A percentile compares a stretch with the other conserved stretches of the same genome.
phyloP scores from a whole-genome alignment of 2,888 invertebrate genomes.

The Sphaerophoria rueppellii region DNA sequence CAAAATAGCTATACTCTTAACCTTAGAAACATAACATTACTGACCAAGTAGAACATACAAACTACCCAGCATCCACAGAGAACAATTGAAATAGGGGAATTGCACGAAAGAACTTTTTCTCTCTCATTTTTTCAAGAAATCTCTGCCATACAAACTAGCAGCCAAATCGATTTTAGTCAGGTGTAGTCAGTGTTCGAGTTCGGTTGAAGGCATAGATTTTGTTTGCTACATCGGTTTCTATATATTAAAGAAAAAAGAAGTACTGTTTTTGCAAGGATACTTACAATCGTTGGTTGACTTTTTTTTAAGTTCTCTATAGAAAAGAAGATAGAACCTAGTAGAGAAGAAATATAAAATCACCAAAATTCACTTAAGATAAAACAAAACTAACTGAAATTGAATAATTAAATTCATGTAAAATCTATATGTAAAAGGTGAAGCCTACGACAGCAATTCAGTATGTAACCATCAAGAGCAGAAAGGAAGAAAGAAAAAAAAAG shows the following conservation, averaged over 20 bases:
- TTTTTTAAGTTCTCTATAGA: background rate
- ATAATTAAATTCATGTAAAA: background rate
- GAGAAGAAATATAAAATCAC: background rate
- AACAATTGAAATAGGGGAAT: slow-evolving; percentile 30
- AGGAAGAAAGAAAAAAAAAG: slow-evolving; percentile 23
- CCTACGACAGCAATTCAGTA: slow-evolving; percentile 24
- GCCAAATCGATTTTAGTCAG: slow-evolving; percentile 73
- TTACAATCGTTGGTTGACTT: slow-evolving; percentile 6
- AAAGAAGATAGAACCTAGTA: background rate
- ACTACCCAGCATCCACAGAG: slow-evolving; percentile 59
- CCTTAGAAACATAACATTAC: slow-evolving; percentile 69
- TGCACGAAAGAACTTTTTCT: slow-evolving; percentile 18
- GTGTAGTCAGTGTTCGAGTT: slow-evolving; percentile 72
- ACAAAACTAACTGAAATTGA: background rate
- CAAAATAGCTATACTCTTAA: slow-evolving; percentile 33
- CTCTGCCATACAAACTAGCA: slow-evolving; percentile 54
- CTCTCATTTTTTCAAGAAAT: slow-evolving; percentile 12
- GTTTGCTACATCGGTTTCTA: slow-evolving; percentile 63
- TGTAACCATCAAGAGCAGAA: slow-evolving; percentile 43
- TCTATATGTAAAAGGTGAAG: slow-evolving; percentile 6
- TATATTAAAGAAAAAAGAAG: slow-evolving; percentile 28
- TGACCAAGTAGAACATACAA: slow-evolving; percentile 47
- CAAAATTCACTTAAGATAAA: background rate
- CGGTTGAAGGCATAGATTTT: slow-evolving; percentile 66
- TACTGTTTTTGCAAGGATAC: slow-evolving; percentile 28